phyloP scores from a whole-genome alignment of 2,888 invertebrate species.

The Euclidia mi region DNA sequence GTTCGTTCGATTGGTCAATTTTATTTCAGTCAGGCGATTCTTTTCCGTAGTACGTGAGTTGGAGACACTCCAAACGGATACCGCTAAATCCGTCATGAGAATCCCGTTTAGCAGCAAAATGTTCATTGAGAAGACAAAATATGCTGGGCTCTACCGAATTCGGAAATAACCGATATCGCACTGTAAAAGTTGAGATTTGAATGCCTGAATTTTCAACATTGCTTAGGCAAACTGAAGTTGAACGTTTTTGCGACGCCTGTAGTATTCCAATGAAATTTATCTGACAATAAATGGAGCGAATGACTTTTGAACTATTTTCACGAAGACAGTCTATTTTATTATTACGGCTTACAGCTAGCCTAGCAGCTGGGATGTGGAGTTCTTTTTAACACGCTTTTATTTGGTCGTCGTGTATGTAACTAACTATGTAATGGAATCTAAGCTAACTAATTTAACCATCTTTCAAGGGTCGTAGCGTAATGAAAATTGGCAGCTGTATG shows the following conservation, averaged over 20 bases:
- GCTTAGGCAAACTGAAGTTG: slow-evolving; percentile 2
- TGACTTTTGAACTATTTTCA: slow-evolving; percentile 9
- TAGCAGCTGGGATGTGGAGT: too few relatives aligned
- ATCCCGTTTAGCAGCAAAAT: slow-evolving; percentile 4
- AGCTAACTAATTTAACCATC: too few relatives aligned
- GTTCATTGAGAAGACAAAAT: slow-evolving; percentile 9
- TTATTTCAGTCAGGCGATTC: slow-evolving; percentile 14
- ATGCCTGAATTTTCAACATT: slow-evolving; percentile 2
- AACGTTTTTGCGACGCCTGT: slow-evolving; percentile 6
- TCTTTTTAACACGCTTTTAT: too few relatives aligned
- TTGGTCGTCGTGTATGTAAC: too few relatives aligned
- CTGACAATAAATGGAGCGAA: slow-evolving; percentile 7
- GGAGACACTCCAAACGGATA: slow-evolving; percentile 21
- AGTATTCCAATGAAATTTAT: slow-evolving; percentile 11
- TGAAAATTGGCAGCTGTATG: too few relatives aligned
- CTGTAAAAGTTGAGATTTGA: slow-evolving; percentile 2
- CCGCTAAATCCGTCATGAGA: slow-evolving; percentile 21
- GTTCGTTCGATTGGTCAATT: slow-evolving; percentile 14
- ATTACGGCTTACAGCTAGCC: not conserved
- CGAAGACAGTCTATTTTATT: not conserved
- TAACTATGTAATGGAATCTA: too few relatives aligned
- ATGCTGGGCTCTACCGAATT: slow-evolving; percentile 1
- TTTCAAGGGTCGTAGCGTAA: too few relatives aligned
- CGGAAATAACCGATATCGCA: not conserved
- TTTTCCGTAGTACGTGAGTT: slow-evolving; percentile 16